A percentile compares a stretch with the other conserved stretches of the same genome.
These are phyloP conservation scores for Macrochelys suwanniensis DNA, from an alignment of 2,797 vertebrate genomes.

Conservation along the genomic window DNA sequence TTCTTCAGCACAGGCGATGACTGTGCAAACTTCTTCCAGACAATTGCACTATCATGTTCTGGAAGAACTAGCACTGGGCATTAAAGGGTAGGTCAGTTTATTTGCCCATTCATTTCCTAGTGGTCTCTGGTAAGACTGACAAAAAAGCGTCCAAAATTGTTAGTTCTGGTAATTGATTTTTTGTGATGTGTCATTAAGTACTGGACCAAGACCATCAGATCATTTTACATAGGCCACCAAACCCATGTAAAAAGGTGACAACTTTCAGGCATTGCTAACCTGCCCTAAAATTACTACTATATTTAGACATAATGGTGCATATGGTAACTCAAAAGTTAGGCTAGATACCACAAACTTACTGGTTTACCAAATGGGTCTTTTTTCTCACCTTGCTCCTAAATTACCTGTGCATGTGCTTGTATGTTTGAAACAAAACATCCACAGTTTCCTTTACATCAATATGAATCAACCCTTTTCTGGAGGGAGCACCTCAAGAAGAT, in stretches of 20 bases:
- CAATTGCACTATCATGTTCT: neutral
- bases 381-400: neutral
- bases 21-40: neutral
- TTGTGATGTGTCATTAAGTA: neutral
- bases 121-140: neutral
- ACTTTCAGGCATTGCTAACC: neutral
- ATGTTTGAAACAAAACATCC: neutral
- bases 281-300: neutral
- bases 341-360: neutral
- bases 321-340: neutral
- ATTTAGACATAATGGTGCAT: neutral
- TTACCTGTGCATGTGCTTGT: neutral
- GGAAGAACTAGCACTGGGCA: neutral
- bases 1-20: neutral
- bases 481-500: neutral
- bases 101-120: neutral
- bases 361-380: neutral
- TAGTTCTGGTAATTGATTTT: neutral
- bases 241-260: neutral
- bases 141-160: accelerated
- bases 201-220: neutral
- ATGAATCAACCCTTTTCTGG: neutral
- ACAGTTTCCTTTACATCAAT: neutral
- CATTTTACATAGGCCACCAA: neutral
- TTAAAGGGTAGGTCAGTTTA: neutral